These are phyloP conservation scores for Scopus umbretta DNA, from an alignment of 2,113 vertebrate species.

Conservation along the genomic window DNA sequence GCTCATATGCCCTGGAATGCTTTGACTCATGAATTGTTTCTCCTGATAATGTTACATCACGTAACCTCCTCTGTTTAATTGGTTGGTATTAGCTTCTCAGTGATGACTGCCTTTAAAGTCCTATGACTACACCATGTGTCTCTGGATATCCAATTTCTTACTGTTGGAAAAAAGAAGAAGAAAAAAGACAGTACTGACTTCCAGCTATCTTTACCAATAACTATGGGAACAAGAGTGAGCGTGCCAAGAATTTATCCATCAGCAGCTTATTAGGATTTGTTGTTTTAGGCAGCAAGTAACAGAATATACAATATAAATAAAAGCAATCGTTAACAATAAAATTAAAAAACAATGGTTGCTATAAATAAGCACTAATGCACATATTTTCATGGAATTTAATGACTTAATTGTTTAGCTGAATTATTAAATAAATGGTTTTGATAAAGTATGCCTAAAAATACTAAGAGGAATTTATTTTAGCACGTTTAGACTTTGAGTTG, in stretches of 20 bases:
- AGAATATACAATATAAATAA: constrained; percentile 55
- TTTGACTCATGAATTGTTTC: constrained; percentile 99
- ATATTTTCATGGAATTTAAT: constrained; percentile 30
- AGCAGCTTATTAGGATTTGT: constrained; percentile 27
- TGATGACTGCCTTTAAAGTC: constrained; percentile 78
- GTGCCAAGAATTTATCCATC: constrained; percentile 49
- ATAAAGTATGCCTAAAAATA: constrained; percentile 50
- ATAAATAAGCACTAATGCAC: constrained; percentile 53
- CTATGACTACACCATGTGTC: constrained; percentile 84
- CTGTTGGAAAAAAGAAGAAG: constrained; percentile 73
- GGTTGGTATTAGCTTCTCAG: constrained; percentile 78
- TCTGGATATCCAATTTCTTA: constrained; percentile 84
- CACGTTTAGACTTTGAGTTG: constrained; percentile 1
- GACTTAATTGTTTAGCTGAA: constrained; percentile 23
- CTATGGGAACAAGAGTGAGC: constrained; percentile 72
- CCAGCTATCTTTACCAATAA: constrained; percentile 69
- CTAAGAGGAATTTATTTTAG: constrained; percentile 20
- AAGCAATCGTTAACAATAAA: constrained; percentile 53
- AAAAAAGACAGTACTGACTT: constrained; percentile 62
- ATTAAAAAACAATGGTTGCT: constrained; percentile 48
- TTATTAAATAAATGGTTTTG: constrained; percentile 5
- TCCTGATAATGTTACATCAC: constrained; percentile 95
- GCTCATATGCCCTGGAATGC: constrained; percentile 95
- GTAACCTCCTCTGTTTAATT: constrained; percentile 89
- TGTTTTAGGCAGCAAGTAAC: constrained; percentile 47